These are phyloP conservation scores for Crioceris asparagi DNA, from an alignment of 2,888 invertebrate species.

Conservation along the genomic window DNA sequence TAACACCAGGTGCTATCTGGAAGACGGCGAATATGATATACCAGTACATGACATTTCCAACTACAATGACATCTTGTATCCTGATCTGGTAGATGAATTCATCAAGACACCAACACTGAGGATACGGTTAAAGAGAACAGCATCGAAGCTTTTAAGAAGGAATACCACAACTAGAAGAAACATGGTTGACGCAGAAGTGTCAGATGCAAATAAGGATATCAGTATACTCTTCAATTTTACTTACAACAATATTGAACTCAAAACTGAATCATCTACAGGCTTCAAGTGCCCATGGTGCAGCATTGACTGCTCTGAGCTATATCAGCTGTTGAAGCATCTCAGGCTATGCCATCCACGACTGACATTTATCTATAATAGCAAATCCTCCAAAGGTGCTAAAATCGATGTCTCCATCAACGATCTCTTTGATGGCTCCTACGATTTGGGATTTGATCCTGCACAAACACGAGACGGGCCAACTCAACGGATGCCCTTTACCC, in stretches of 20 bases:
- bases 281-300: slow-evolving; percentile 95
- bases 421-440: slow-evolving; percentile 87
- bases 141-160: too few species aligned
- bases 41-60: slow-evolving; percentile 62
- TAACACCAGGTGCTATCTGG: slow-evolving; percentile 73
- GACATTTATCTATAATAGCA: slow-evolving; percentile 82
- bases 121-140: too few species aligned
- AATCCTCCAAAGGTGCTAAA: slow-evolving; percentile 61
- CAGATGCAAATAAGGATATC: too few species aligned
- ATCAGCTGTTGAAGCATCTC: slow-evolving; percentile 84
- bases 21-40: slow-evolving; percentile 85
- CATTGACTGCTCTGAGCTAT: slow-evolving; percentile 76
- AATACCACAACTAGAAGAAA: too few species aligned
- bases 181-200: too few species aligned
- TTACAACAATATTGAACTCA: slow-evolving; percentile 89
- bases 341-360: slow-evolving; percentile 90
- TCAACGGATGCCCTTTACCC: slow-evolving; percentile 63
- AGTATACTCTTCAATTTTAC: too few species aligned
- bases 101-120: too few species aligned
- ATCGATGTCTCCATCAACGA: slow-evolving; percentile 95
- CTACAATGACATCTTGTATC: slow-evolving; percentile 40
- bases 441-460: slow-evolving; percentile 57
- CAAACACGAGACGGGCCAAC: slow-evolving; percentile 62
- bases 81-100: slow-evolving; percentile 90
- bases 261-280: slow-evolving; percentile 89